Base-by-base conservation (phyloP, 2,113 vertebrate genomes). In the Melanostigma gelatinosum region DNA sequence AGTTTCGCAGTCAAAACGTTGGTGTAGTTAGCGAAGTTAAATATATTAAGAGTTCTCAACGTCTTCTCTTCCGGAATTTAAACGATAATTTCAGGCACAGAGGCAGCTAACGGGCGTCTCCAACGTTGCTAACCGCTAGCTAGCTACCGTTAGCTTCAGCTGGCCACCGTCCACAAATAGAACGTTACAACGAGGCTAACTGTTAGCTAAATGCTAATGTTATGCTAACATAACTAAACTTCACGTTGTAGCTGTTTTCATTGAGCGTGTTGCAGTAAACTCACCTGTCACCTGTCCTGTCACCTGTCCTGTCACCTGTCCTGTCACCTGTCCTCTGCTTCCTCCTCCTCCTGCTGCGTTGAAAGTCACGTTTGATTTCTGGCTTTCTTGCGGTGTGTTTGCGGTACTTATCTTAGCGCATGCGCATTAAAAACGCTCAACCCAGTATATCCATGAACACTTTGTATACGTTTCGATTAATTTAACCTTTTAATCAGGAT, bases 201-300 rank as follows among this genome's bases (percentile, higher is more conserved):
- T 61, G 69, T 15, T 13, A 22, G 22, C 16, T 44, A 10, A 3
- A 44, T 34, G 8, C 11, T 32, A 27, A 16, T 1, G 4, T 29
- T 3, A 0, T 9, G 44, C 24, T 8, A 27, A 36, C 4, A n/a
- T 0, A 34, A 24, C 11, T 52, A 0, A 1, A 20, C 7, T 16
- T 40, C 4, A 4, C 16, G 3, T 8, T 1, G 0, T 4, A 24
- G 18, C 27, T 34, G 34, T 34, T 72, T 5, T 50, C 6, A 1
- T 7, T 0, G 0, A 11, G 2, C 4, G n/a, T 34, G 34, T 6
- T 8, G 40, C 22, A 6, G 68, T 0, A 36, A 40, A 52, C 18
- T 73, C 66, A 71, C 68, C 74, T 60, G 71, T 27, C 27, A 27
- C 60, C 60, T 22, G 60, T 40, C 60, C 60, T 22, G 60, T 40